Conservation (phyloP, 2,113 vertebrate species). For the Elanoides forficatus region DNA sequence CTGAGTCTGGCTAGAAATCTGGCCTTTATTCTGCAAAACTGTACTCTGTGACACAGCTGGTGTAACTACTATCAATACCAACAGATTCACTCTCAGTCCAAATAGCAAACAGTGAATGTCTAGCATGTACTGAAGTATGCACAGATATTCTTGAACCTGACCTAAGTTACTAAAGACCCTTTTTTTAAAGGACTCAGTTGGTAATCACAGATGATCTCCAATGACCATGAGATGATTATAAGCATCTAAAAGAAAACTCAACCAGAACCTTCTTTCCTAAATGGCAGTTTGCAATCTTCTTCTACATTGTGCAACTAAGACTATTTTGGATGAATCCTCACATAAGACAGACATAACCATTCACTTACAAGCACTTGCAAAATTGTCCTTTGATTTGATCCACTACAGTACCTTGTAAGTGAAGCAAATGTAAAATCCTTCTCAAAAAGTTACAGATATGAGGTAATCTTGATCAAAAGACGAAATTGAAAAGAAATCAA, state of each 20-base stretch:
- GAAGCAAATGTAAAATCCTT: background rate
- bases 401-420: background rate
- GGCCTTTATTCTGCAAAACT: background rate
- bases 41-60: background rate
- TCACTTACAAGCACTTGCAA: background rate
- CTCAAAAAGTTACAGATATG: background rate
- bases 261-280: background rate
- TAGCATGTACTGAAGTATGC: background rate
- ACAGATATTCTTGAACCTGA: background rate
- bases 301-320: background rate
- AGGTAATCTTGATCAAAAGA: background rate
- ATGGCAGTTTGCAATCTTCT: background rate
- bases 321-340: background rate
- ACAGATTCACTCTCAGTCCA: background rate
- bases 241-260: background rate
- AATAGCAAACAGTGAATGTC: background rate
- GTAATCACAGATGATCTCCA: background rate
- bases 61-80: background rate
- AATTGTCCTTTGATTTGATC: background rate
- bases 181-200: background rate
- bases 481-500: background rate
- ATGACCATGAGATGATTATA: fast-evolving
- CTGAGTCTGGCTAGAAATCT: background rate
- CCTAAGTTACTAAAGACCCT: background rate
- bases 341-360: background rate